phyloP scores from a whole-genome alignment of 2,888 invertebrate genomes.

The Agonopterix arenella region DNA sequence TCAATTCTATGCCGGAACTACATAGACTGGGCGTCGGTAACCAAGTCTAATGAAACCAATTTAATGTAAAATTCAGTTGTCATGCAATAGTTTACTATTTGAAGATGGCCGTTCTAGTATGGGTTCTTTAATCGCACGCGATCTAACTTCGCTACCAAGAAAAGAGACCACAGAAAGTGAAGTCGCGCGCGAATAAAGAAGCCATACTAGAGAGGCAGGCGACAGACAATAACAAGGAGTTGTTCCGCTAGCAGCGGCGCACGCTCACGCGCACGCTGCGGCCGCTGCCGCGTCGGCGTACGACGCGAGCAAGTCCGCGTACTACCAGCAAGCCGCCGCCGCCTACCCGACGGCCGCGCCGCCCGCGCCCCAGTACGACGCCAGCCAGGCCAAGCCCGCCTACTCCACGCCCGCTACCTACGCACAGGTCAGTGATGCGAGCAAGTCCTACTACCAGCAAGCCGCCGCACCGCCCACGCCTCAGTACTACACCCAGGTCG shows the following conservation, averaged over 20 bases:
- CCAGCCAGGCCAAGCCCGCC: constrained; percentile 79
- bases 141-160: no score
- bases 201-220: not conserved
- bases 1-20: no score
- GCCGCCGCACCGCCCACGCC: constrained; percentile 67
- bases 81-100: no score
- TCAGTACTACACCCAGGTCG: constrained; percentile 72
- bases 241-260: constrained; percentile 47
- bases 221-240: constrained; percentile 5
- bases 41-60: no score
- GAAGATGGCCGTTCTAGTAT: no score
- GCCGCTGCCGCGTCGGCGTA: constrained; percentile 81
- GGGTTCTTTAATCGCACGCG: no score
- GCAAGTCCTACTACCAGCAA: not conserved
- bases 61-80: no score
- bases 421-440: constrained; percentile 68
- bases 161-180: no score
- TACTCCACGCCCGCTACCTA: constrained; percentile 84
- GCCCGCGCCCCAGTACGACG: constrained; percentile 78
- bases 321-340: constrained; percentile 88
- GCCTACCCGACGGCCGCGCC: constrained; percentile 79
- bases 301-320: constrained; percentile 89
- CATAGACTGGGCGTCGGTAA: no score
- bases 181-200: no score
- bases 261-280: constrained; percentile 66